Base-by-base conservation (phyloP, 2,888 invertebrate genomes). In the Hydroisotoma schaefferi region DNA sequence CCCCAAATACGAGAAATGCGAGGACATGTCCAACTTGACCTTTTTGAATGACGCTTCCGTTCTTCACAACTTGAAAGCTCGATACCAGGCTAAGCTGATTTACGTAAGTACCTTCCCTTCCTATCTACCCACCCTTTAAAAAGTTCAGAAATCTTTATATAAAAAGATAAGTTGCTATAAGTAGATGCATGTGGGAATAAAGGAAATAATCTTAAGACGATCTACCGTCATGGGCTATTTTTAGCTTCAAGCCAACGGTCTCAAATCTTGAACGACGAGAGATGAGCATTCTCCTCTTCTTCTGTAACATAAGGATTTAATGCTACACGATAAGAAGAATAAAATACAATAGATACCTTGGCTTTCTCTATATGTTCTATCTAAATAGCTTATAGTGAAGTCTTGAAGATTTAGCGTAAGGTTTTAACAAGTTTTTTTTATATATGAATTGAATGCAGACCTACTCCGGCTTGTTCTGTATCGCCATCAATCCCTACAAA, bases 401-500 rank as follows among this genome's bases (percentile, higher is more conserved):
- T n/a, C n/a, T n/a, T n/a, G n/a, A n/a, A n/a, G n/a, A n/a, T n/a
- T n/a, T n/a, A n/a, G n/a, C n/a, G n/a, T n/a, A n/a, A n/a, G n/a
- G n/a, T n/a, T n/a, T n/a, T n/a, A n/a, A n/a, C n/a, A n/a, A n/a
- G n/a, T n/a, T n/a, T n/a, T n/a, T n/a, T 33, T 33, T 15, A 8
- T 15, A 10, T 33, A 15, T 33, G 8, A 15, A 33, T 10, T 40
- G 12, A 8, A 48, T 57, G 56, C 79, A 98, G 98, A 99, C 98
- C 77, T 99, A 99, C 82, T 99, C 98, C 77, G 98, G 98, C 81
- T 89, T 99, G 81, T 99, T 99, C 90, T 98, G 98, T 81, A 95
- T 99, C 80, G 97, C 95, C 79, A 94, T 99, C 87, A 99, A 99
- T 84, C 98, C 98, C 74, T 99, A 98, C 89, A 95, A 95, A 84